These are phyloP conservation scores for Trissonchulus latispiculum DNA, from an alignment of 2,888 invertebrate genomes.

Conservation along the genomic window DNA sequence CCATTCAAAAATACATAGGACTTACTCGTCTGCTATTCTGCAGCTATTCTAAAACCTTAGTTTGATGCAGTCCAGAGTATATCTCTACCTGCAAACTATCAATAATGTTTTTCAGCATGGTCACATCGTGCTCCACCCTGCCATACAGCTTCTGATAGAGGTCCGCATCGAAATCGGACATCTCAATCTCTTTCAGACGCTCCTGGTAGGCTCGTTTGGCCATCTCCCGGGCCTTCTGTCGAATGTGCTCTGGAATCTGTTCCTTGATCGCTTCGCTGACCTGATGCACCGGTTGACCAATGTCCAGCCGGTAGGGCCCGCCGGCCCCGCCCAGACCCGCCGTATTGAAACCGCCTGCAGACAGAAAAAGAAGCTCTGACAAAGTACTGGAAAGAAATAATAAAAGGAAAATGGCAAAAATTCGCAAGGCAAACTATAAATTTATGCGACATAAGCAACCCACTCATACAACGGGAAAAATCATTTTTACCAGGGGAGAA, in stretches of 20 bases:
- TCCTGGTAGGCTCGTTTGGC: constrained; percentile 56
- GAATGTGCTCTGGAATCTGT: constrained; percentile 70
- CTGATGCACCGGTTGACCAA: constrained; percentile 85
- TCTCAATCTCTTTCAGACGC: constrained; percentile 65
- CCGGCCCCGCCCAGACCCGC: constrained; percentile 92
- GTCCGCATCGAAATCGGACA: constrained; percentile 84
- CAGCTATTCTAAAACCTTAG: too few relatives aligned
- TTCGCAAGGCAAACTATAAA: too few relatives aligned
- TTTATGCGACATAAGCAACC: too few relatives aligned
- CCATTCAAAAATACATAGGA: too few relatives aligned
- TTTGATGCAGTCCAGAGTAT: too few relatives aligned
- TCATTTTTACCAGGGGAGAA: too few relatives aligned
- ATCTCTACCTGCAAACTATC: constrained; percentile 61
- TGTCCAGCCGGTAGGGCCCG: constrained; percentile 84
- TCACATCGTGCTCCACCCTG: constrained; percentile 60
- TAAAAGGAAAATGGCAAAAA: too few relatives aligned
- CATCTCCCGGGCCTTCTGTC: constrained; percentile 82
- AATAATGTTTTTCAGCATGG: constrained; percentile 70
- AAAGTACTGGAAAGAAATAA: too few relatives aligned
- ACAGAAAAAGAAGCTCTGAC: too few relatives aligned
- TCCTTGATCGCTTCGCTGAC: constrained; percentile 75
- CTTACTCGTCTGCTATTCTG: too few relatives aligned
- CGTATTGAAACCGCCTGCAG: constrained; percentile 67
- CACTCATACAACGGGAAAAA: too few relatives aligned
- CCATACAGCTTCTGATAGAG: constrained; percentile 70